These are phyloP conservation scores for Gryon sp. DNA, from an alignment of 1,140 invertebrate genomes.

Conservation along the genomic window DNA sequence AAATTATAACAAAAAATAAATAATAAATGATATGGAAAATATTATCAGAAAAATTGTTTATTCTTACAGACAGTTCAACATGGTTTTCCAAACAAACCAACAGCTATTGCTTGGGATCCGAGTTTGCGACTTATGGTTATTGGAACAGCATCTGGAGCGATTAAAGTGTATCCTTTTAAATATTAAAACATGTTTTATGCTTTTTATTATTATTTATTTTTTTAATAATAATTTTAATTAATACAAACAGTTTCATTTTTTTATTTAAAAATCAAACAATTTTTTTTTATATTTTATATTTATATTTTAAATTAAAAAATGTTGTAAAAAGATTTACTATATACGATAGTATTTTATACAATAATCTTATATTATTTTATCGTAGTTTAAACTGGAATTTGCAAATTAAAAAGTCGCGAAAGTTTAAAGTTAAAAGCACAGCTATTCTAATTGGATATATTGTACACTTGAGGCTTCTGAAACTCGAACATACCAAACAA, in stretches of 20 bases:
- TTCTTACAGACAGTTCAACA: constrained; percentile 93
- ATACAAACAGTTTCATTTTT: no score
- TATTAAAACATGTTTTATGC: no score
- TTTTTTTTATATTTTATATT: no score
- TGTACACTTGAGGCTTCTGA: constrained; percentile 48
- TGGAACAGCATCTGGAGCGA: constrained; percentile 92
- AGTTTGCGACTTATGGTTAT: constrained; percentile 91
- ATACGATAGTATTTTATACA: no score
- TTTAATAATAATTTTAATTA: no score
- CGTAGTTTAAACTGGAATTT: no score
- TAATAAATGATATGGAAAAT: neutral
- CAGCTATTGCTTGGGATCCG: constrained; percentile 95
- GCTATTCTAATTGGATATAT: constrained; percentile 56
- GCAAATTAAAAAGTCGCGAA: neutral
- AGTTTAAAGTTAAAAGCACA: constrained; percentile 33
- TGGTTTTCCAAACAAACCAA: constrained; percentile 97
- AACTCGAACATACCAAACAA: constrained; percentile 42
- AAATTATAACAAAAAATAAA: neutral
- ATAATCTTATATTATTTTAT: no score
- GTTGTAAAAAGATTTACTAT: no score
- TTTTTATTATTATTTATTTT: no score
- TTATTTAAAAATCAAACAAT: no score
- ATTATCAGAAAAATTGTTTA: constrained; percentile 41
- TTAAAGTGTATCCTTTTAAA: constrained; percentile 90
- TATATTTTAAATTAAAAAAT: no score